Conservation (phyloP, 1,140 invertebrate genomes). For the Ceratina japonica region DNA sequence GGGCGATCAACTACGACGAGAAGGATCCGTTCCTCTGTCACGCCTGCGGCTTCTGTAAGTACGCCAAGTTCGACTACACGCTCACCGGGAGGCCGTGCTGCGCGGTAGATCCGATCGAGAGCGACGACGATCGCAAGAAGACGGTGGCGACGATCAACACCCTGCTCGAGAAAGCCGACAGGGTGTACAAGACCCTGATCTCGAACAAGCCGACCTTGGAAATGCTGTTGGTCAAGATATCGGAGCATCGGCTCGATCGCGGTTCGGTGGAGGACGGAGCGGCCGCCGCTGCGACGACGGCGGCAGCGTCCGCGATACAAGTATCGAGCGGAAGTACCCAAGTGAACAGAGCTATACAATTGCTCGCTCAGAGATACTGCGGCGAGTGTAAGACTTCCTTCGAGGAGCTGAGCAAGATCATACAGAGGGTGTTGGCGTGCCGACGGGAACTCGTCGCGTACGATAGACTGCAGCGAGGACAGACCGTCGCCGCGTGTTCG, state of each 20-base stretch:
- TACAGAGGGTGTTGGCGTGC: constrained; percentile 94
- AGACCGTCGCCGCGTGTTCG: constrained; percentile 12
- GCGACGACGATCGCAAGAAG: constrained; percentile 97
- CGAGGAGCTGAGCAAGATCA: constrained; percentile 97
- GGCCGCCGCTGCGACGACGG: not conserved
- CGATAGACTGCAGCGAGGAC: constrained; percentile 89
- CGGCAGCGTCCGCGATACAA: constrained; percentile 65
- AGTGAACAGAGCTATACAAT: constrained; percentile 91
- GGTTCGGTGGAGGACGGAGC: constrained; percentile 81
- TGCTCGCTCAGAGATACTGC: constrained; percentile 95
- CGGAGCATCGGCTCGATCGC: constrained; percentile 86
- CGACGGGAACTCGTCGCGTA: constrained; percentile 95
- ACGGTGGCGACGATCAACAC: constrained; percentile 94
- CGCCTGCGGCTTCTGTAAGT: constrained; percentile 99
- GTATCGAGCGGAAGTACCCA: constrained; percentile 81
- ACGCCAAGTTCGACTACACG: constrained; percentile 99
- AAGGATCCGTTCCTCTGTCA: constrained; percentile 99
- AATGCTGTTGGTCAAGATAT: constrained; percentile 88
- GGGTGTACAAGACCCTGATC: constrained; percentile 94
- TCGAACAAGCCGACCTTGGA: constrained; percentile 94
- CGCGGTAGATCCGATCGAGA: constrained; percentile 98
- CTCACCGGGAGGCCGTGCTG: constrained; percentile 94
- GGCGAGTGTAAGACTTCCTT: constrained; percentile 96
- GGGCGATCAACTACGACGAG: constrained; percentile 99
- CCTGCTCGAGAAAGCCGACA: constrained; percentile 95